Conservation (phyloP, 2,888 invertebrate species). For the Miltochrista miniata region DNA sequence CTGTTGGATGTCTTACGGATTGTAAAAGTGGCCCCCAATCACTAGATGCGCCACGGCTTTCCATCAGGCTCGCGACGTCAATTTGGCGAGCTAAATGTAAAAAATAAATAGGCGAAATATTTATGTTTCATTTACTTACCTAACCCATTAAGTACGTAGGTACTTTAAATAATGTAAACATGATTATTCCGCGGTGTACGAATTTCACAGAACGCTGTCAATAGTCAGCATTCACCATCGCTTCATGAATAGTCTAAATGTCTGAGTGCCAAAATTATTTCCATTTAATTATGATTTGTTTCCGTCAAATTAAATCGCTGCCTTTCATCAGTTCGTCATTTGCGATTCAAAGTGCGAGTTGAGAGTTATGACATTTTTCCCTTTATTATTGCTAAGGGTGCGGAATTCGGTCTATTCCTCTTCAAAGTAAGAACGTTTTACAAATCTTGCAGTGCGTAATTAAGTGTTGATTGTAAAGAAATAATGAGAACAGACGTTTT, state of each 20-base stretch:
- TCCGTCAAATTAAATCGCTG: constrained; percentile 63
- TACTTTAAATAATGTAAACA: not conserved
- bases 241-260: constrained; percentile 15
- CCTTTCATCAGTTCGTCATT: constrained; percentile 56
- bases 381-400: constrained; percentile 29
- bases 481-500: not conserved
- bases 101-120: too few relatives aligned
- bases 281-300: constrained; percentile 67
- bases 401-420: constrained; percentile 29
- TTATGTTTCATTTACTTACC: not conserved
- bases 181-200: not conserved
- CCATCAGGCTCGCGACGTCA: too few relatives aligned
- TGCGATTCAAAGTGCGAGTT: constrained; percentile 65
- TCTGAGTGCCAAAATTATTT: constrained; percentile 51
- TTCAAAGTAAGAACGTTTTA: not conserved
- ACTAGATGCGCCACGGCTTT: too few relatives aligned
- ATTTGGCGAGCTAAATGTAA: too few relatives aligned
- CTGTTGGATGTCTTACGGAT: too few relatives aligned
- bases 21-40: too few relatives aligned
- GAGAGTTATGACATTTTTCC: constrained; percentile 47
- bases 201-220: not conserved
- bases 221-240: not conserved
- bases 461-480: too few relatives aligned
- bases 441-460: too few relatives aligned
- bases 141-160: too few relatives aligned